Base-by-base conservation (phyloP, 2,888 invertebrate species). In the Osmoderma eremita region DNA sequence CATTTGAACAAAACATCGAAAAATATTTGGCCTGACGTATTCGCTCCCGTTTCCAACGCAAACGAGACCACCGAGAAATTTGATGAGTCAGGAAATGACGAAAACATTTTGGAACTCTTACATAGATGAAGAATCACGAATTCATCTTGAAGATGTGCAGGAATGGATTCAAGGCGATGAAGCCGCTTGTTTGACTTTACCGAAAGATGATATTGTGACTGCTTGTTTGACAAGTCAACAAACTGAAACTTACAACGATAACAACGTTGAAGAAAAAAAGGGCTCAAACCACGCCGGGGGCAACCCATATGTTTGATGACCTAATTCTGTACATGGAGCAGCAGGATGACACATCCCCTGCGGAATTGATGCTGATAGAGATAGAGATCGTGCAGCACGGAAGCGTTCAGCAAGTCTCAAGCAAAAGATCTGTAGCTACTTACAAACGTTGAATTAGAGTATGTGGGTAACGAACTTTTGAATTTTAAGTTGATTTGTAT, bases 221-320 rank as follows among this genome's bases (percentile, higher is more conserved):
- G 13, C 45, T 45, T 45, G 45, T 45, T 41, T 13, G 41, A 41
- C 41, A 41, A 15, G 45, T 45, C 45, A 45, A 15, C 45, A 45
- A 15, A 45, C 45, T 6, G 45, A 45, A 45, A 13, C 45, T 45
- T 12, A 41, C 41, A 8, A 24, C 5, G 24, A 24, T 5, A 5
- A 24, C 5, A 24, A 3, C 24, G 24, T 24, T 24, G 5, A 24
- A 24, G 24, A 24, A 24, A 24, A 5, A 24, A 24, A 24, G 5
- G 24, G 24, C 5, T 24, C 5, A 5, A 24, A 24, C 24, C 24
- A 24, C 5, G 24, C 24, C 24, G 3, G 24, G 3, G 24, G n/a
- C 24, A 24, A 24, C 24, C 24, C 3, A 24, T 24, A 24, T 24
- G 24, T 5, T 24, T 24, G 24, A 24, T 5, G 5, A 24, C 24